Conservation (phyloP, 2,113 vertebrate species). For the Paedocypris sp. region DNA sequence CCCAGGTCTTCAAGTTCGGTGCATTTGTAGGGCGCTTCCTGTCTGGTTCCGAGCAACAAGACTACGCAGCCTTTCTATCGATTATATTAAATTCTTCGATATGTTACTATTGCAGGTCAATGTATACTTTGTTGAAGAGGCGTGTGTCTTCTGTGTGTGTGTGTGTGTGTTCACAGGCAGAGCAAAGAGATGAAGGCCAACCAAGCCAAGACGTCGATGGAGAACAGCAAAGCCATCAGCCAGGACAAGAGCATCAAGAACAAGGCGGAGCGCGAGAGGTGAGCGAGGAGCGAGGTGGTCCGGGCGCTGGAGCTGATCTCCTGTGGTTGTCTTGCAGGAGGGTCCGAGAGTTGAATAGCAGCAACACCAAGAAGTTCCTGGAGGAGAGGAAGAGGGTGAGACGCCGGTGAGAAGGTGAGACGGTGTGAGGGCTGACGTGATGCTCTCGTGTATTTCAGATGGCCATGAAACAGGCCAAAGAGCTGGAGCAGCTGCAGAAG, state of each 20-base stretch:
- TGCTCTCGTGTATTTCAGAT: conserved; percentile 54
- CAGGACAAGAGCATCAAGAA: conserved; percentile 98
- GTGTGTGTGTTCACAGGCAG: conserved; percentile 62
- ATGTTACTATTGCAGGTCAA: too few species aligned
- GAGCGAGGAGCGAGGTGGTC: not conserved
- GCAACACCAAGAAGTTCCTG: conserved; percentile 98
- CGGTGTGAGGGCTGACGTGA: not conserved
- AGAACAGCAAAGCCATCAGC: conserved; percentile 98
- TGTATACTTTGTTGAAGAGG: too few species aligned
- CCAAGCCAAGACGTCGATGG: conserved; percentile 97
- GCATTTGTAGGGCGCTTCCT: not conserved
- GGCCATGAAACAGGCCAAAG: conserved; percentile 95
- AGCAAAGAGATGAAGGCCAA: conserved; percentile 97
- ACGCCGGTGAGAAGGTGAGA: conserved; percentile 9
- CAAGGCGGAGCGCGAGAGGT: conserved; percentile 97
- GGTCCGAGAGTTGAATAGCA: conserved; percentile 94
- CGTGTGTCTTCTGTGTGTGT: too few species aligned
- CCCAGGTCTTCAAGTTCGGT: too few species aligned
- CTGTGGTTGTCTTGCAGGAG: conserved; percentile 56
- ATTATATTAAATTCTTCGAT: too few species aligned
- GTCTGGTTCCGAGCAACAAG: too few species aligned
- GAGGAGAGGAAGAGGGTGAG: conserved; percentile 93
- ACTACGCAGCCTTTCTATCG: too few species aligned
- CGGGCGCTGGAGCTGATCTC: too few species aligned
- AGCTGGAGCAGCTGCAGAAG: conserved; percentile 94